Evolutionary conservation across 2,888 invertebrate species (phyloP).

Genomic region (Nineta flava): DNA sequence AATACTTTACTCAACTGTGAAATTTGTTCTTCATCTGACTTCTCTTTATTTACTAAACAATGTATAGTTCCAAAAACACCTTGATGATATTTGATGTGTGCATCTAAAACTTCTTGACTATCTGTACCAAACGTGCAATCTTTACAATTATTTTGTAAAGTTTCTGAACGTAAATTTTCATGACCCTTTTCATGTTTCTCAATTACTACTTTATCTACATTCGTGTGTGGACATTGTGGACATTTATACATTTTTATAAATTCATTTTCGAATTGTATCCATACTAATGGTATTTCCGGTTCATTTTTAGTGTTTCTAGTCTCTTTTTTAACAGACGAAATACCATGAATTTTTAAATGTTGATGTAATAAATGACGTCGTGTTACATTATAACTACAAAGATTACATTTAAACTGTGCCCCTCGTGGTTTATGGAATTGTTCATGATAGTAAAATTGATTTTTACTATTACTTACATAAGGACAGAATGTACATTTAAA

Average conservation of each 20-base stretch:
- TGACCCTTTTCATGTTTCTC: conserved; percentile 76
- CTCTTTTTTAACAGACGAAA: conserved; percentile 30
- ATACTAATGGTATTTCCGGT: conserved; percentile 45
- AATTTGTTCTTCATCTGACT: conserved; percentile 52
- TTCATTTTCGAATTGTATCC: conserved; percentile 56
- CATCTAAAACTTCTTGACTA: conserved; percentile 49
- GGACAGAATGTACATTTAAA: conserved; percentile 70
- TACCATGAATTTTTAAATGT: conserved; percentile 61
- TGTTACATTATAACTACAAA: conserved; percentile 70
- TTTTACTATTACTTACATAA: conserved; percentile 71
- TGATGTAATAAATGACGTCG: conserved; percentile 69
- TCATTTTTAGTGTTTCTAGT: conserved; percentile 19
- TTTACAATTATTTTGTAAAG: conserved; percentile 47
- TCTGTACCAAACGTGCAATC: conserved; percentile 69
- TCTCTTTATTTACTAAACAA: conserved; percentile 46
- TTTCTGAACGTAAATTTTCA: conserved; percentile 21
- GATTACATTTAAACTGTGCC: conserved; percentile 63
- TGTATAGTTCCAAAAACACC: conserved; percentile 55
- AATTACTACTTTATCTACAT: conserved; percentile 62
- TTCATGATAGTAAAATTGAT: conserved; percentile 73
- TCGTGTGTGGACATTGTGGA: conserved; percentile 69
- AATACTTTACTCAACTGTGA: conserved; percentile 24
- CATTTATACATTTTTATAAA: conserved; percentile 75
- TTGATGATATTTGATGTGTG: conserved; percentile 61
- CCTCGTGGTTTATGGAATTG: conserved; percentile 65